Evolutionary conservation across 2,888 invertebrate species (phyloP).

Genomic region (Pheosia gnoma): DNA sequence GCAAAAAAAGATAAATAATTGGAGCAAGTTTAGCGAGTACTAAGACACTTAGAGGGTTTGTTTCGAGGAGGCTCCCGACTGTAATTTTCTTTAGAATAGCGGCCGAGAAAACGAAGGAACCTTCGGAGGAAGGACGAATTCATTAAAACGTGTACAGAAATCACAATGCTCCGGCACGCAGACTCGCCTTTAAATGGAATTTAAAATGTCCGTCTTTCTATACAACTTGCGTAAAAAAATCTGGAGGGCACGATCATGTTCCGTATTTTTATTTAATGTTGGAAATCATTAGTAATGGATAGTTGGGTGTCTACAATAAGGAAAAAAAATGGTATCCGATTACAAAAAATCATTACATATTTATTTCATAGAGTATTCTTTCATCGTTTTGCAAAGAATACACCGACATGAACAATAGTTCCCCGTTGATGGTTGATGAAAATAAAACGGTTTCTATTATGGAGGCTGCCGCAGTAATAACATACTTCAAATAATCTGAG

Average conservation of each 20-base stretch:
- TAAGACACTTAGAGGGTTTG: constrained; percentile 78
- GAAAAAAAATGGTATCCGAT: constrained; percentile 1
- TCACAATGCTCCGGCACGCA: constrained; percentile 65
- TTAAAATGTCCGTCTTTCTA: constrained; percentile 51
- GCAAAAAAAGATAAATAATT: constrained; percentile 75
- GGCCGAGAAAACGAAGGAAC: constrained; percentile 67
- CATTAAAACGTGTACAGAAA: constrained; percentile 78
- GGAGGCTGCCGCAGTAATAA: background rate
- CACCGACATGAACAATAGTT: constrained; percentile 3
- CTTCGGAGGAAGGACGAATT: constrained; percentile 72
- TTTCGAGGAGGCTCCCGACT: constrained; percentile 73
- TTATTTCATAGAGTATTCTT: background rate
- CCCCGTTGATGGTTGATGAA: constrained; percentile 1
- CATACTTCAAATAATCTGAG: constrained; percentile 28
- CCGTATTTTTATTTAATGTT: constrained; percentile 2
- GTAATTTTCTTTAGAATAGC: constrained; percentile 80
- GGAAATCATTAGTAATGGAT: background rate
- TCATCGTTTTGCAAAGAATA: background rate
- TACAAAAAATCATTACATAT: constrained; percentile 1
- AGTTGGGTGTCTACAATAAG: background rate
- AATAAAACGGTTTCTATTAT: constrained; percentile 2
- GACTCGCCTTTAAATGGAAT: constrained; percentile 61
- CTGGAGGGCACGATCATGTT: background rate
- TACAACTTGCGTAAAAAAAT: background rate
- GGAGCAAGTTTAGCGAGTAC: constrained; percentile 74